phyloP scores from a whole-genome alignment of 2,113 vertebrate genomes.

The Microcebus ravelobensis region DNA sequence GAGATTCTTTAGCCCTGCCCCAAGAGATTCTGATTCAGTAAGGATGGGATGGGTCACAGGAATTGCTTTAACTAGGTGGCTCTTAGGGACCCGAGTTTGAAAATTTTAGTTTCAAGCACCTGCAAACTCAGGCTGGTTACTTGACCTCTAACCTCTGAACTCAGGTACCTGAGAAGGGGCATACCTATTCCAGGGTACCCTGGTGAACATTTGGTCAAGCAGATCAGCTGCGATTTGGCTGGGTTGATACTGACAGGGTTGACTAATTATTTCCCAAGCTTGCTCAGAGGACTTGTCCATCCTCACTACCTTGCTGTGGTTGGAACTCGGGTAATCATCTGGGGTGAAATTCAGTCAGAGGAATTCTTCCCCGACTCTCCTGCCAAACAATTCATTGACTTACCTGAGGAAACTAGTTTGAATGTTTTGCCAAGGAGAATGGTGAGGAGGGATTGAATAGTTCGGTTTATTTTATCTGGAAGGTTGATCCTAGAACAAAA shows the following conservation, averaged over 20 bases:
- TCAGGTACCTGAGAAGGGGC: accelerated
- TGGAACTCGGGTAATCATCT: neutral
- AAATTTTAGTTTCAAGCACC: neutral
- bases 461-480: conserved; percentile 9
- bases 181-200: neutral
- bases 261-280: neutral
- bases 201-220: neutral
- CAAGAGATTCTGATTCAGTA: neutral
- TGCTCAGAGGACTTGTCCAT: accelerated
- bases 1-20: neutral
- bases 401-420: neutral
- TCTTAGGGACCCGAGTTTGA: neutral
- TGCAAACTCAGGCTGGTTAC: neutral
- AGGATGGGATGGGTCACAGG: neutral
- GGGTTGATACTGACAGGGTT: neutral
- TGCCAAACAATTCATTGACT: neutral
- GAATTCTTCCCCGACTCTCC: neutral
- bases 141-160: neutral
- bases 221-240: neutral
- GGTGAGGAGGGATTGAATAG: neutral
- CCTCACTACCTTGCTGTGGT: accelerated
- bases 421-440: conserved; percentile 32
- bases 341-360: neutral
- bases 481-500: conserved; percentile 45
- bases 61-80: neutral